These are phyloP conservation scores for Lamprotornis superbus DNA, from an alignment of 2,113 vertebrate genomes.

Conservation along the genomic window DNA sequence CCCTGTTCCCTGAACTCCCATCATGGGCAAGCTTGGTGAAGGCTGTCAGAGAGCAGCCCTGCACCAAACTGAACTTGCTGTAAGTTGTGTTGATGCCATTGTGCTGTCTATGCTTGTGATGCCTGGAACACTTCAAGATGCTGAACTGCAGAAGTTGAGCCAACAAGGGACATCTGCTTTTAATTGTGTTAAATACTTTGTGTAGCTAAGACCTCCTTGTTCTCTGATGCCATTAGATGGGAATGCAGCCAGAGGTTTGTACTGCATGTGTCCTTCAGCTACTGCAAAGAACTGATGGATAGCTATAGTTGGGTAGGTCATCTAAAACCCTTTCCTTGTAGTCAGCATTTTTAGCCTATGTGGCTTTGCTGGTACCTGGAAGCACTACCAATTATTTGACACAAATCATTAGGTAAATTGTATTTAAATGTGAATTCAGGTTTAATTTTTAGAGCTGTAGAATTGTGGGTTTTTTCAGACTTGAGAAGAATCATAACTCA, in stretches of 20 bases:
- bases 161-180: background rate
- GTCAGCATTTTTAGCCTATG: background rate
- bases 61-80: background rate
- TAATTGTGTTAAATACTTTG: background rate
- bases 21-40: fast-evolving
- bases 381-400: background rate
- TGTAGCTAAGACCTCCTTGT: background rate
- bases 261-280: background rate
- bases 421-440: background rate
- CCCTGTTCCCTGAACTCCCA: background rate
- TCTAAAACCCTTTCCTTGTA: background rate
- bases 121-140: background rate
- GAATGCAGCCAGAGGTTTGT: background rate
- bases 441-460: background rate
- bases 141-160: background rate
- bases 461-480: background rate
- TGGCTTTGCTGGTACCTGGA: background rate
- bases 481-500: background rate
- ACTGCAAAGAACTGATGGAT: fast-evolving
- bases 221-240: background rate
- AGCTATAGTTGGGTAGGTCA: background rate
- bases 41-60: background rate
- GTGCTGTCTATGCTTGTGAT: background rate
- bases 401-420: background rate
- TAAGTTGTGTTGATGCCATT: background rate